Evolutionary conservation across 2,888 invertebrate species (phyloP).

Genomic region (Pteria penguin): DNA sequence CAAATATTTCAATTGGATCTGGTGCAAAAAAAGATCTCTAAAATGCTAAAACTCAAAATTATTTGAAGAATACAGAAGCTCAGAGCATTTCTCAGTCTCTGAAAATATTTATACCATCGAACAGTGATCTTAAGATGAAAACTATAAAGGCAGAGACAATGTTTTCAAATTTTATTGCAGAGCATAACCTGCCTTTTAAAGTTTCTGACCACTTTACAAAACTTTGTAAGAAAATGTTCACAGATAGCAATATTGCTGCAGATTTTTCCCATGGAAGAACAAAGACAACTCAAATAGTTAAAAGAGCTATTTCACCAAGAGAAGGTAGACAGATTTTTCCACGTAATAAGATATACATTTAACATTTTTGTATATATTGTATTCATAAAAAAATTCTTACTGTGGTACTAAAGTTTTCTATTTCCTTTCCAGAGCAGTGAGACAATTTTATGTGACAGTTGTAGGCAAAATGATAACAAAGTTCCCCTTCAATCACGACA

Average conservation of each 20-base stretch:
- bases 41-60: too few species aligned
- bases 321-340: constrained; percentile 19
- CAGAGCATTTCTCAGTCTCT: background rate
- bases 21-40: background rate
- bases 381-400: background rate
- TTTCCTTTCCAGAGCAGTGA: constrained; percentile 5
- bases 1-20: background rate
- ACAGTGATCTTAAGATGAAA: background rate
- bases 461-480: background rate
- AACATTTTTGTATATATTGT: background rate
- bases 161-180: background rate
- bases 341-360: background rate
- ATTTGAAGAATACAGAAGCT: background rate
- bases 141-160: background rate
- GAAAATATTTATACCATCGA: background rate
- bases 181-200: background rate
- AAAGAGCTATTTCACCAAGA: constrained; percentile 19
- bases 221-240: background rate
- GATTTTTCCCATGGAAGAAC: background rate
- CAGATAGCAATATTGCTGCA: background rate
- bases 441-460: background rate
- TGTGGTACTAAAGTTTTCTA: background rate
- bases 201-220: background rate
- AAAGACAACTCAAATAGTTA: background rate
- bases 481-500: constrained; percentile 1